These are phyloP conservation scores for Pelochelys cantorii DNA, from an alignment of 2,797 vertebrate genomes.

Conservation along the genomic window DNA sequence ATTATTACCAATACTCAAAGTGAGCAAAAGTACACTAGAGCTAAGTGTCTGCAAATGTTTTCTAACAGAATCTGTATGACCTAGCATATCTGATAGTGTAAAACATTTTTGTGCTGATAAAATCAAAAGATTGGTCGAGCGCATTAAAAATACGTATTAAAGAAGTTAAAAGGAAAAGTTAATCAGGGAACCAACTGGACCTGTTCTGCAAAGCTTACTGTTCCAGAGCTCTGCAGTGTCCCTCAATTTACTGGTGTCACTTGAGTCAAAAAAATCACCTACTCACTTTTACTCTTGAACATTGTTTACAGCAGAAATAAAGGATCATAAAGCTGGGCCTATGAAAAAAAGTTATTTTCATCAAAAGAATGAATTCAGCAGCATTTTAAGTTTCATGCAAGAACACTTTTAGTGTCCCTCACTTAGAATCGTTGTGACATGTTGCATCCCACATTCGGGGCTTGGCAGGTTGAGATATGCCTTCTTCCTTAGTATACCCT, in stretches of 20 bases:
- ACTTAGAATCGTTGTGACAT: accelerated
- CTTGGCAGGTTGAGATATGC: not conserved
- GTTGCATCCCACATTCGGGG: not conserved
- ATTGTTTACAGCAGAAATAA: not conserved
- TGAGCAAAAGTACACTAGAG: not conserved
- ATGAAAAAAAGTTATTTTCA: not conserved
- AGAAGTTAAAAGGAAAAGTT: not conserved
- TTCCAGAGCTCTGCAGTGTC: not conserved
- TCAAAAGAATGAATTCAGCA: not conserved
- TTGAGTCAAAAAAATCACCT: not conserved
- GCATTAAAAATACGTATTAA: not conserved
- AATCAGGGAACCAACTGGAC: not conserved
- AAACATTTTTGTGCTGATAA: not conserved
- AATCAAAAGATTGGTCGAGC: not conserved
- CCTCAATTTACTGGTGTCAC: not conserved
- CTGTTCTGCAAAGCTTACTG: not conserved
- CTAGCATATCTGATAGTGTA: not conserved
- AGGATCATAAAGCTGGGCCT: not conserved
- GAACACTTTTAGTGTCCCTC: not conserved
- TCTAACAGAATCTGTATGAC: not conserved
- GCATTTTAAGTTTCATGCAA: not conserved
- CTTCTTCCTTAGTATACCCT: not conserved
- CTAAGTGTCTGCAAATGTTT: not conserved
- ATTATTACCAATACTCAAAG: not conserved
- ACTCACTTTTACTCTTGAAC: not conserved